Evolutionary conservation across 2,113 vertebrate species (phyloP), one percentile per base, ranked within the genome.

Genomic region (Salvelinus sp.): DNA sequence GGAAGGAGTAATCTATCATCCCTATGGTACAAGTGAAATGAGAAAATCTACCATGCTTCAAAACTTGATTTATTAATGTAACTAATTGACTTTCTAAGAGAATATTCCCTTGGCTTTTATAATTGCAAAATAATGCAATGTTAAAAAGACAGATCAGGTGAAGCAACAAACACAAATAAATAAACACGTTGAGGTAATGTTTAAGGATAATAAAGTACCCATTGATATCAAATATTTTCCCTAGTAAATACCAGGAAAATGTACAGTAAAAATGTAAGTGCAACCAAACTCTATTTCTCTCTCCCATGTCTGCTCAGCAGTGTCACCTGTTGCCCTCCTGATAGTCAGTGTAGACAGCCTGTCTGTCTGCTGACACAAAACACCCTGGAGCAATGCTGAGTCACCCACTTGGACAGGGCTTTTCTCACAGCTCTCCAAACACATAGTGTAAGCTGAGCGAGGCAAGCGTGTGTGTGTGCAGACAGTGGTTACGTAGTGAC

Each of bases 251-350:
- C 33, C 33, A 38, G 33, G 33, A 38, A 38, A 38, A 50, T 50
- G 48, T 50, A 12, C 1, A 13, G 14, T 14, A 50, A 50, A 50
- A 50, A 16, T 50, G 2, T 50, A 50, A 38, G 38, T 38, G 48
- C 48, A 50, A 50, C 14, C 63, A 65, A n/a, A 65, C 63, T 10
- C 38, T 23, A 7, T 38, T 38, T 38, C 38, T 47, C 66, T 69
- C 68, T 48, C 2, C 28, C 38, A n/a, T 12, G 20, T 47, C 38
- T 22, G 7, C 68, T 69, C 38, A 23, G 33, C 38, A 69, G 38
- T 7, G 38, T 38, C 38, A 38, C 68, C 38, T 69, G 68, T 69
- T 28, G 68, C 18, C 38, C 68, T 69, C 38, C 68, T 69, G 68
- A 20, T 30, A 30, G 20, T 23, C 30, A 47, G 38, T 4, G 44